Percentiles rank a stretch among this genome's conserved stretches.
phyloP scores from a whole-genome alignment of 2,797 vertebrate genomes.

The Gephyroberyx darwinii region DNA sequence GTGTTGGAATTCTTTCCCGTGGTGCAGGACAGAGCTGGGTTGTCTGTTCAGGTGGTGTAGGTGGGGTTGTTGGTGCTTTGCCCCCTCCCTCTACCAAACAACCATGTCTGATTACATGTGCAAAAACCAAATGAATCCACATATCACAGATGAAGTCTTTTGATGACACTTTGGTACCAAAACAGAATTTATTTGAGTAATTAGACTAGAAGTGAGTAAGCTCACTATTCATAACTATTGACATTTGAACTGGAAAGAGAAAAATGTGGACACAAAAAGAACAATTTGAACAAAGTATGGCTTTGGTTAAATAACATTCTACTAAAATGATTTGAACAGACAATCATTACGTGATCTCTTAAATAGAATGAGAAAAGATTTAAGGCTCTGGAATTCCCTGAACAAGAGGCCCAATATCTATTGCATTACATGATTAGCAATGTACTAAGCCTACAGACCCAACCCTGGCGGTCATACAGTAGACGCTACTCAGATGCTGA shows the following conservation, averaged over 20 bases:
- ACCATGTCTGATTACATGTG: no score
- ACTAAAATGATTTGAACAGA: conserved; percentile 60
- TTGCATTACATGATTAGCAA: conserved; percentile 41
- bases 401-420: conserved; percentile 61
- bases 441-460: conserved; percentile 27
- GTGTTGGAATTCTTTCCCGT: no score
- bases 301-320: conserved; percentile 75
- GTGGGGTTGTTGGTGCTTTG: no score
- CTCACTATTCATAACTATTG: conserved; percentile 53
- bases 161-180: conserved; percentile 63
- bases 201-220: conserved; percentile 57
- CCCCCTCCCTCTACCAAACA: no score
- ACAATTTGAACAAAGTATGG: conserved; percentile 61
- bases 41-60: no score
- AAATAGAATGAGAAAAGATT: conserved; percentile 63
- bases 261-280: conserved; percentile 46
- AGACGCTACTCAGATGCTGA: conserved; percentile 63
- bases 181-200: conserved; percentile 77
- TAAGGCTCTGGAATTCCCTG: conserved; percentile 75
- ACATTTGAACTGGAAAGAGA: conserved; percentile 62
- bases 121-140: not conserved
- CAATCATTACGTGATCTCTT: conserved; percentile 56
- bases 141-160: conserved; percentile 27
- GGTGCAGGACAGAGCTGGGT: no score
- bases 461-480: conserved; percentile 65